Evolutionary conservation across 1,140 invertebrate species (phyloP).

Genomic region (Leptinotarsa undecemlineata): DNA sequence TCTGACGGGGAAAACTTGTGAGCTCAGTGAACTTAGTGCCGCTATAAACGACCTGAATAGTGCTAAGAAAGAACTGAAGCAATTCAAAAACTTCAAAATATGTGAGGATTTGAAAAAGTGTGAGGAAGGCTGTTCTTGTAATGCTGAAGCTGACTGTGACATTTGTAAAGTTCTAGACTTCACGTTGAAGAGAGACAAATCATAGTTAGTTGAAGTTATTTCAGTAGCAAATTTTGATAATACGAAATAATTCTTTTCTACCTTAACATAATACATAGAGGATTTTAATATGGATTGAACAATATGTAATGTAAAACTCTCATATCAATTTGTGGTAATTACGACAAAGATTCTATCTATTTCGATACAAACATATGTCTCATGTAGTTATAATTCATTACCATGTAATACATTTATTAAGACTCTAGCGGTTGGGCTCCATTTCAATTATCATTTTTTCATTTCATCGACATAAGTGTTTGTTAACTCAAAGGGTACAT

Average conservation of each 20-base stretch:
- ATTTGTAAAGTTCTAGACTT: slow-evolving; percentile 54
- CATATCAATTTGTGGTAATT: neutral
- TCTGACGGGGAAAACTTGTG: slow-evolving; percentile 18
- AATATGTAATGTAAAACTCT: too few species aligned
- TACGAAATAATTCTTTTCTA: too few species aligned
- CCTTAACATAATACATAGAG: too few species aligned
- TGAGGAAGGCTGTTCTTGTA: slow-evolving; percentile 53
- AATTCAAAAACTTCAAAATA: slow-evolving; percentile 52
- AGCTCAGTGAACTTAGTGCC: slow-evolving; percentile 22
- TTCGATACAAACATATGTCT: neutral
- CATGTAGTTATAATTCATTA: too few species aligned
- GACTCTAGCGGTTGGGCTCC: too few species aligned
- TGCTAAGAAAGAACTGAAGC: slow-evolving; percentile 49
- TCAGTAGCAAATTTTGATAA: too few species aligned
- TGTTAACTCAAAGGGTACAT: too few species aligned
- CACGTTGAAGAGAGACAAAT: slow-evolving; percentile 53
- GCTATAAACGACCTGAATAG: slow-evolving; percentile 35
- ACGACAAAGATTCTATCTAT: neutral
- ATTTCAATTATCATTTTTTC: too few species aligned
- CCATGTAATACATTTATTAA: too few species aligned
- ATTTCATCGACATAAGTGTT: too few species aligned
- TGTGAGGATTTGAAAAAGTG: slow-evolving; percentile 53
- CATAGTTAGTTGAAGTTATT: slow-evolving; percentile 36
- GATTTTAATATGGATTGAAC: too few species aligned
- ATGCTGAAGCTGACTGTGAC: slow-evolving; percentile 52